Base-by-base conservation (phyloP, 2,888 invertebrate genomes). In the Cremastinae sp. region DNA sequence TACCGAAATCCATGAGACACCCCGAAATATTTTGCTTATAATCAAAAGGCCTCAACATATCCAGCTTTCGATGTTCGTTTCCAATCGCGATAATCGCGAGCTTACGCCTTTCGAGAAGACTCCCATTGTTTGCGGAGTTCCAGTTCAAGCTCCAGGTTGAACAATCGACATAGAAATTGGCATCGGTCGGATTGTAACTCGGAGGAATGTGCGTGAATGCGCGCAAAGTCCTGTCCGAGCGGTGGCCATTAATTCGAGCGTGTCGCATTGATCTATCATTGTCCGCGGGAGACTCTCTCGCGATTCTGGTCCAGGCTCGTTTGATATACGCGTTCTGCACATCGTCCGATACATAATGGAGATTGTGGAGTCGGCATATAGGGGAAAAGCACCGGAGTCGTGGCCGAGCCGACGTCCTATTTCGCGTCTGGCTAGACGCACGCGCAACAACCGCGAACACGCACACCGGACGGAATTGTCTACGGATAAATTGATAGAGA, bases 241-340 rank as follows among this genome's bases (percentile, higher is more conserved):
- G 81, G 82, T 80, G 82, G 83, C 87, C 87, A 88, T 89, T 89
- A 89, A 89, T 89, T 84, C 87, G 84, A 84, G 84, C 86, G 88
- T 86, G 87, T 88, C 87, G 85, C 87, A 87, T 88, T 87, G 89
- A 89, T 89, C 88, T 87, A 88, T 89, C 88, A 87, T 88, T 88
- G 87, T 88, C 86, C 86, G 49, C 59, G 68, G 55, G 53, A 55
- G 39, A 53, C 20, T 12, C 47, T 64, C 77, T 37, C 49, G 74
- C 71, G 59, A 71, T 70, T 45, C 59, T 53, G 12, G 41, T 53
- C 9, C 18, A 16, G 51, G 51, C 20, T 68, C 77, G 74, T 76
- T 79, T 83, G 85, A 86, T 85, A 80, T 83, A 86, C 84, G 80
- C 83, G 79, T 5, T 28, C 28, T 28, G 28, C 80, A 83, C 81